These are phyloP conservation scores for Ciconia nigra DNA, from an alignment of 2,797 vertebrate genomes.

Conservation along the genomic window DNA sequence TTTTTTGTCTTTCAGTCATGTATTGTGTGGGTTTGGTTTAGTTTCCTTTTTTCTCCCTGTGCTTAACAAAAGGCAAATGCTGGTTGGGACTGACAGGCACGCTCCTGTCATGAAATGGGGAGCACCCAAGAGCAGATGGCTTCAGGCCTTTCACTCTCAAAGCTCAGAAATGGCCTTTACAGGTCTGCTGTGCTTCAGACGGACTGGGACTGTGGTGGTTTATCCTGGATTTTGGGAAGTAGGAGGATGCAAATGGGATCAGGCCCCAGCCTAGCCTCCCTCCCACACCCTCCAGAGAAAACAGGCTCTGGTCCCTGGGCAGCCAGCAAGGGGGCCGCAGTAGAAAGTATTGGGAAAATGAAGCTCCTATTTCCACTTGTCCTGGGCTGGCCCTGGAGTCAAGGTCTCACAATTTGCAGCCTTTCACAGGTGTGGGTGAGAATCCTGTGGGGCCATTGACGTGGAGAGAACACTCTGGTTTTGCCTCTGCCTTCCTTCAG, in stretches of 20 bases:
- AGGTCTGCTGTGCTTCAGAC: not conserved
- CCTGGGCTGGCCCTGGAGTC: not conserved
- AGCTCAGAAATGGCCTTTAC: not conserved
- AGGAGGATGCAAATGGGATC: not conserved
- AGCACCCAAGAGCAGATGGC: not conserved
- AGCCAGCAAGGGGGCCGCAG: fast-evolving
- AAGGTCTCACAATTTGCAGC: not conserved
- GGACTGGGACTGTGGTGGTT: not conserved
- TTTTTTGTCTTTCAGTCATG: not conserved
- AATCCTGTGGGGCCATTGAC: fast-evolving
- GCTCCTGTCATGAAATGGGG: not conserved
- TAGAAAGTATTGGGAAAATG: not conserved
- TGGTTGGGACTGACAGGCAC: not conserved
- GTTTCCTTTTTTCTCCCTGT: not conserved
- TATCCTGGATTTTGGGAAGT: not conserved
- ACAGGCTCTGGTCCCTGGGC: fast-evolving
- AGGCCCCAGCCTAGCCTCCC: not conserved
- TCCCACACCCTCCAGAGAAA: not conserved
- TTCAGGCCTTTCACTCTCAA: not conserved
- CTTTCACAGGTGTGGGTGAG: not conserved
- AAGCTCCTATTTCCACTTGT: not conserved
- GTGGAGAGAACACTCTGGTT: not conserved
- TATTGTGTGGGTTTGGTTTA: not conserved
- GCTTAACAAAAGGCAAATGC: not conserved
- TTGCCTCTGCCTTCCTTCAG: not conserved